Evolutionary conservation across 2,888 invertebrate species (phyloP).

Genomic region (Megamerina dolium): DNA sequence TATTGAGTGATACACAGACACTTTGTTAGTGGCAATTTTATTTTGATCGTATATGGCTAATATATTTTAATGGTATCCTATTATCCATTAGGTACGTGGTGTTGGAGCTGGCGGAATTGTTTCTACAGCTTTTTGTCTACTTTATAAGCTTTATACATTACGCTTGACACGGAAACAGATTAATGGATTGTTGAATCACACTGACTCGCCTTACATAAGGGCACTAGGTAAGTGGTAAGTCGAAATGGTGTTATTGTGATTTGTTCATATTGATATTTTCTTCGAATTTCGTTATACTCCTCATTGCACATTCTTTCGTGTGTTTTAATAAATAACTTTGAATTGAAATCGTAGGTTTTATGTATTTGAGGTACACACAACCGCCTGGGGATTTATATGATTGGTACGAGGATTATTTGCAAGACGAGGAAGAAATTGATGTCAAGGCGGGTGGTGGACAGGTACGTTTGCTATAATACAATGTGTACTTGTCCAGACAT

Average conservation of each 20-base stretch:
- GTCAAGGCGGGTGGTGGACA: conserved; percentile 98
- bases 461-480: conserved; percentile 40
- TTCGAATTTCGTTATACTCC: no score
- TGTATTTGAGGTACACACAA: conserved; percentile 87
- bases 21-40: no score
- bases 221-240: conserved; percentile 70
- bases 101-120: conserved; percentile 99
- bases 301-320: no score
- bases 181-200: conserved; percentile 88
- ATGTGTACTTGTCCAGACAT: neutral
- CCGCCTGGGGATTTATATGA: conserved; percentile 92
- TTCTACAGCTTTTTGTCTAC: conserved; percentile 97
- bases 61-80: no score
- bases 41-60: no score
- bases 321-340: no score
- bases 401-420: conserved; percentile 95
- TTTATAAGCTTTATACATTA: conserved; percentile 95
- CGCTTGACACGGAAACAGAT: conserved; percentile 96
- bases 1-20: no score
- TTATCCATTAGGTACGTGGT: conserved; percentile 71
- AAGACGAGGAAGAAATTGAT: conserved; percentile 95
- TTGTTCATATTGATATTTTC: no score
- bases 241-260: conserved; percentile 39
- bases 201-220: conserved; percentile 95
- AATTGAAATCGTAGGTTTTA: conserved; percentile 59